A percentile compares a stretch with the other conserved stretches of the same genome.
phyloP scores from a whole-genome alignment of 2,888 invertebrate species.

The Allolobophora icterica region DNA sequence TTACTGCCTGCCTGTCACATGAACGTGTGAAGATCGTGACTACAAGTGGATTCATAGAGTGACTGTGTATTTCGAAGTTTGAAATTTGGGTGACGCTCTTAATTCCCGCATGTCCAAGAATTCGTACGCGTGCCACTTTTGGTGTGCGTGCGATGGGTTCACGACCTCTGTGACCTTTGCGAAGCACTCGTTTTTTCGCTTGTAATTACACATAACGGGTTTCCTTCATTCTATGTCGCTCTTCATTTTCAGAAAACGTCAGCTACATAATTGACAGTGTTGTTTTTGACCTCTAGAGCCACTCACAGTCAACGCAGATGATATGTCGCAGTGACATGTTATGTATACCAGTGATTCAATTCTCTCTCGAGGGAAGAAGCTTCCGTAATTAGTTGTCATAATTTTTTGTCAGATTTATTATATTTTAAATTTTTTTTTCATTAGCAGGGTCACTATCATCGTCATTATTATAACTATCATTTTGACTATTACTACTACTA shows the following conservation, averaged over 20 bases:
- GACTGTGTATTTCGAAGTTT: too few relatives aligned
- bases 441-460: background rate
- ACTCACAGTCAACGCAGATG: background rate
- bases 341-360: background rate
- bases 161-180: background rate
- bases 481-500: too few relatives aligned
- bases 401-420: too few relatives aligned
- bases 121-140: too few relatives aligned
- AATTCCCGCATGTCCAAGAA: too few relatives aligned
- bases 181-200: background rate
- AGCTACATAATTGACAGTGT: background rate
- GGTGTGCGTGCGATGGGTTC: too few relatives aligned
- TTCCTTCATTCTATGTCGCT: background rate
- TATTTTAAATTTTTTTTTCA: too few relatives aligned
- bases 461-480: too few relatives aligned
- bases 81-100: too few relatives aligned
- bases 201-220: background rate
- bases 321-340: background rate
- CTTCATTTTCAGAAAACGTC: background rate
- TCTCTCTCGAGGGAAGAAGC: background rate
- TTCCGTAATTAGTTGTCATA: background rate
- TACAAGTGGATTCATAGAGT: too few relatives aligned
- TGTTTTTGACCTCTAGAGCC: background rate
- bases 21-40: too few relatives aligned
- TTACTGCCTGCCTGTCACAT: too few relatives aligned